Percentiles rank a stretch among this genome's conserved stretches.
Evolutionary conservation across 2,888 invertebrate species (phyloP).

Genomic region (Ornithoptera priamus): DNA sequence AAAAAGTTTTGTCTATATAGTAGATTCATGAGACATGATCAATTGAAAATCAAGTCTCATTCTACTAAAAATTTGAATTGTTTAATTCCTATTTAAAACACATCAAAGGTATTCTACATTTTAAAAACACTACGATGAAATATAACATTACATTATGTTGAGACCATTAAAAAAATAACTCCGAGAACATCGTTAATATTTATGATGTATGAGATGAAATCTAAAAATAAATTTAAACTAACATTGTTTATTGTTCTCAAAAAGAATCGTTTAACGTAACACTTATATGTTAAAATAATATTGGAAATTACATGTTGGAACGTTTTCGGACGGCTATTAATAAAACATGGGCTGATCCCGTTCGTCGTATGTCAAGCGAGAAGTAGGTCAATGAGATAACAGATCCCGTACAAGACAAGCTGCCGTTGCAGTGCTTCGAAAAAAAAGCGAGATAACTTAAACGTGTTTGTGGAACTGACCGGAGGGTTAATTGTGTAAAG

Average conservation of each 20-base stretch:
- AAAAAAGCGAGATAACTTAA: conserved; percentile 27
- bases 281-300: neutral
- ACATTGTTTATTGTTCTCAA: neutral
- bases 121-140: neutral
- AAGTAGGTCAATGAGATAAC: conserved; percentile 28
- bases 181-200: neutral
- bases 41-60: no score
- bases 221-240: neutral
- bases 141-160: neutral
- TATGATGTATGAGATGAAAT: conserved; percentile 1
- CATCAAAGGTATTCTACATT: neutral
- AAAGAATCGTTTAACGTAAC: neutral
- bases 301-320: neutral
- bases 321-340: conserved; percentile 14
- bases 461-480: conserved; percentile 25
- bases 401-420: conserved; percentile 27
- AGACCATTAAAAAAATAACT: neutral
- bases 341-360: conserved; percentile 27
- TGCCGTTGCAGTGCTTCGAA: conserved; percentile 10
- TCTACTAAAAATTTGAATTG: no score
- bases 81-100: no score
- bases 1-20: no score
- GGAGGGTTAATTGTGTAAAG: conserved; percentile 12
- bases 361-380: conserved; percentile 27
- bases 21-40: no score